These are phyloP conservation scores for Eulemur mongoz DNA, from an alignment of 2,797 vertebrate species.

Conservation along the genomic window DNA sequence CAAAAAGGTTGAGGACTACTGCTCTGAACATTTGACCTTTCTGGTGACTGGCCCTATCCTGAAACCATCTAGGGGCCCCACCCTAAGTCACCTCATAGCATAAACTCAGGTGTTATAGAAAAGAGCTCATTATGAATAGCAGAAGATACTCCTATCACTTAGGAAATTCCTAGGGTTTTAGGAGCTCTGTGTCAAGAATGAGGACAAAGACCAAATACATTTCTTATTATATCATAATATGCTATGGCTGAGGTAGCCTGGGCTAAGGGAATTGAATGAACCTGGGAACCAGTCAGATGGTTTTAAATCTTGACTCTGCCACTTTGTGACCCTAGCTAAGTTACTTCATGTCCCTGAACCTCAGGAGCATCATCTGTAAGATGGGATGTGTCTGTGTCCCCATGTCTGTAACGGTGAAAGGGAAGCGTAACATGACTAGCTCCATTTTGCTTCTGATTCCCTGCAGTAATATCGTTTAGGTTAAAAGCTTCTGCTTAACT, in stretches of 20 bases:
- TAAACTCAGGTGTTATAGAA: not conserved
- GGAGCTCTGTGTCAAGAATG: not conserved
- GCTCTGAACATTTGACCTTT: not conserved
- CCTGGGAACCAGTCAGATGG: not conserved
- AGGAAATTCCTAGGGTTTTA: not conserved
- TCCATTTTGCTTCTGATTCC: not conserved
- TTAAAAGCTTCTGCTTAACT: not conserved
- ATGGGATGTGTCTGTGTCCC: not conserved
- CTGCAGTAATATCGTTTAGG: not conserved
- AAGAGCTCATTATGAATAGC: not conserved
- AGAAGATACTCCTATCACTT: not conserved
- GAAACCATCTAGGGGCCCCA: too few relatives aligned
- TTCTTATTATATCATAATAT: not conserved
- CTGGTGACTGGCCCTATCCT: not conserved
- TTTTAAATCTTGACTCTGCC: not conserved
- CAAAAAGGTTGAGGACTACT: too few relatives aligned
- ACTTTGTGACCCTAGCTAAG: not conserved
- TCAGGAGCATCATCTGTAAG: not conserved
- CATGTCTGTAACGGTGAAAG: not conserved
- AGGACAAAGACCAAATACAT: not conserved
- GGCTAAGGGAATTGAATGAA: not conserved
- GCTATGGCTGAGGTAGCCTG: not conserved
- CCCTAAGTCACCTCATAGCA: not conserved
- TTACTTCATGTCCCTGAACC: not conserved
- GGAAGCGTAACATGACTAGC: not conserved